phyloP scores from a whole-genome alignment of 2,797 vertebrate species.

The Percopsis omiscomaycus region DNA sequence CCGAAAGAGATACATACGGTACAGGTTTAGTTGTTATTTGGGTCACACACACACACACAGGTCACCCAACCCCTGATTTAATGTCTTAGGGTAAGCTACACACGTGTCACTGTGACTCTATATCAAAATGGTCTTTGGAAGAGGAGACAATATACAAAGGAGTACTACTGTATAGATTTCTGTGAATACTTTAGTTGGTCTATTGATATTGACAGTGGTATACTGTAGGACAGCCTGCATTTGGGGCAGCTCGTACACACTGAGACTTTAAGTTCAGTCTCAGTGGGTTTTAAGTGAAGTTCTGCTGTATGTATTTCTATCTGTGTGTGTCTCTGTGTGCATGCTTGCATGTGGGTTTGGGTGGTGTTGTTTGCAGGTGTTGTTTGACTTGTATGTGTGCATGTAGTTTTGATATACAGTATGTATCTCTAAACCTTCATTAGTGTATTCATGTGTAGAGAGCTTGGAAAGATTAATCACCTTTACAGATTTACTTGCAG shows the following conservation, averaged over 20 bases:
- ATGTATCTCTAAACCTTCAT: constrained; percentile 1
- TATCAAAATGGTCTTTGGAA: constrained; percentile 47
- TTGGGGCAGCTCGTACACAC: constrained; percentile 49
- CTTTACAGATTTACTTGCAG: constrained; percentile 26
- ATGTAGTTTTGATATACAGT: too few species aligned
- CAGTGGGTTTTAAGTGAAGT: constrained; percentile 20
- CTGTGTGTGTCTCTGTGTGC: constrained; percentile 16
- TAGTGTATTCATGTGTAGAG: constrained; percentile 21
- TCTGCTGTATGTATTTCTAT: constrained; percentile 5
- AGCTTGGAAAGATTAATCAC: constrained; percentile 13
- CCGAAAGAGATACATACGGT: too few species aligned
- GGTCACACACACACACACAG: constrained; percentile 53
- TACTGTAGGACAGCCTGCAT: constrained; percentile 56
- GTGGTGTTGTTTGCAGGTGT: constrained; percentile 1
- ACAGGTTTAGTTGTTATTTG: constrained; percentile 48
- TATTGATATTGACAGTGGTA: constrained; percentile 71
- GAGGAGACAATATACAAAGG: constrained; percentile 54
- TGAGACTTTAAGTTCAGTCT: constrained; percentile 49
- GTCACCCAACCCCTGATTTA: constrained; percentile 53
- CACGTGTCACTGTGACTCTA: constrained; percentile 57
- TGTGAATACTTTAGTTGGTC: constrained; percentile 65
- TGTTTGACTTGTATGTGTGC: constrained; percentile 1
- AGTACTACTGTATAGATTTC: constrained; percentile 71
- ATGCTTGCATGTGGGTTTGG: neutral
- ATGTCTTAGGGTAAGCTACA: constrained; percentile 39